Evolutionary conservation across 2,113 vertebrate genomes (phyloP).

Genomic region (Parus major): DNA sequence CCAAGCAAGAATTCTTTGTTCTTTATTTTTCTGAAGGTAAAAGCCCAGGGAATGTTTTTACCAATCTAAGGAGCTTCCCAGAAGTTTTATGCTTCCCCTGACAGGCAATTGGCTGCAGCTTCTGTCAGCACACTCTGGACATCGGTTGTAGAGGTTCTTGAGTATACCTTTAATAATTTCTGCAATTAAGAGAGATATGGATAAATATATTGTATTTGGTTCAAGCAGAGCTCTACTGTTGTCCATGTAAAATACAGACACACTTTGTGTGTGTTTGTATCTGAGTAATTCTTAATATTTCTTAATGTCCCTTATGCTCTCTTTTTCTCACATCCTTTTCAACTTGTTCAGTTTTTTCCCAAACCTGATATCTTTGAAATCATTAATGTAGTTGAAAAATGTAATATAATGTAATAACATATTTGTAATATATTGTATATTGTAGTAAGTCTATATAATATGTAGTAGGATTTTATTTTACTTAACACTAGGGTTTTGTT

Average conservation of each 20-base stretch:
- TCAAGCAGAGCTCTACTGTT: not conserved
- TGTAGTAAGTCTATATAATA: not conserved
- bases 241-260: not conserved
- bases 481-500: not conserved
- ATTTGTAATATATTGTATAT: too few relatives aligned
- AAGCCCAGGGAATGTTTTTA: not conserved
- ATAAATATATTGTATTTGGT: not conserved
- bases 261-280: not conserved
- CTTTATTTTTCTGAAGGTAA: not conserved
- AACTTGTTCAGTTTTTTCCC: not conserved
- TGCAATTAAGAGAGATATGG: not conserved
- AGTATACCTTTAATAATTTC: not conserved
- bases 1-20: not conserved
- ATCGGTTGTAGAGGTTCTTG: not conserved
- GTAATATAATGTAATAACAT: too few relatives aligned
- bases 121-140: not conserved
- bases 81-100: not conserved
- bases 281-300: not conserved
- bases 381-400: not conserved
- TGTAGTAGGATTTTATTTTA: not conserved
- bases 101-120: not conserved
- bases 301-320: fast-evolving
- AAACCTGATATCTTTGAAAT: not conserved
- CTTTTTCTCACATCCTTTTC: not conserved
- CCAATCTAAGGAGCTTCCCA: not conserved